Conservation (phyloP, 2,888 invertebrate genomes). For the Strigamia transsilvanica region DNA sequence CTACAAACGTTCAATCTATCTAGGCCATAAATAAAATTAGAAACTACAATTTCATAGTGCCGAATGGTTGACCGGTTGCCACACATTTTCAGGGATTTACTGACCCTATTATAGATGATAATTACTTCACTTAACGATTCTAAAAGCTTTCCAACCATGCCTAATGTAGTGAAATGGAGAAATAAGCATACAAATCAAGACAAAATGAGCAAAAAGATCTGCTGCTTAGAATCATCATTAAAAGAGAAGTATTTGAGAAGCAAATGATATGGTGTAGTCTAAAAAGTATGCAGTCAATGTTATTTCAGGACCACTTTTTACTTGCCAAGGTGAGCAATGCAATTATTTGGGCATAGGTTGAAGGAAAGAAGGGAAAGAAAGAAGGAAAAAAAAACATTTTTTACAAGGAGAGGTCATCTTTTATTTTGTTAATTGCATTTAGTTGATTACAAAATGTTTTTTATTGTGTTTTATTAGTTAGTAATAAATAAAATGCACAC, state of each 20-base stretch:
- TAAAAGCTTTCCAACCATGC: not conserved
- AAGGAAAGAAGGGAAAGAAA: not conserved
- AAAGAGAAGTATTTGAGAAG: constrained; percentile 9
- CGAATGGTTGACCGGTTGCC: constrained; percentile 29
- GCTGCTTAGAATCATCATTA: not conserved
- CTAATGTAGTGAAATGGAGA: not conserved
- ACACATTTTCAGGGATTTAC: not conserved
- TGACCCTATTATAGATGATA: constrained; percentile 12
- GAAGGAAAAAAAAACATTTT: not conserved
- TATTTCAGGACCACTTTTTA: constrained; percentile 38
- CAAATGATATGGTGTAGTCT: constrained; percentile 15
- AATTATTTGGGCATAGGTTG: constrained; percentile 24
- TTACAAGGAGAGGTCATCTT: not conserved
- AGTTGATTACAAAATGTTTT: not conserved
- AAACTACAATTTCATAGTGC: not conserved
- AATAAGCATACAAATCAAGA: not conserved
- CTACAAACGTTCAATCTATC: not conserved
- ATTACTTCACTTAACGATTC: not conserved
- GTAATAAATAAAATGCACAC: not conserved
- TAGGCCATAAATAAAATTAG: constrained; percentile 21
- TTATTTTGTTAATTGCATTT: constrained; percentile 18
- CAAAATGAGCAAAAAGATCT: no score
- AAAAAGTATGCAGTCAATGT: constrained; percentile 33
- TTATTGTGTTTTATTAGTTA: no score
- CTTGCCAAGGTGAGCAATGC: constrained; percentile 25